Base-by-base conservation (phyloP, 2,113 vertebrate species). In the Alces alces region DNA sequence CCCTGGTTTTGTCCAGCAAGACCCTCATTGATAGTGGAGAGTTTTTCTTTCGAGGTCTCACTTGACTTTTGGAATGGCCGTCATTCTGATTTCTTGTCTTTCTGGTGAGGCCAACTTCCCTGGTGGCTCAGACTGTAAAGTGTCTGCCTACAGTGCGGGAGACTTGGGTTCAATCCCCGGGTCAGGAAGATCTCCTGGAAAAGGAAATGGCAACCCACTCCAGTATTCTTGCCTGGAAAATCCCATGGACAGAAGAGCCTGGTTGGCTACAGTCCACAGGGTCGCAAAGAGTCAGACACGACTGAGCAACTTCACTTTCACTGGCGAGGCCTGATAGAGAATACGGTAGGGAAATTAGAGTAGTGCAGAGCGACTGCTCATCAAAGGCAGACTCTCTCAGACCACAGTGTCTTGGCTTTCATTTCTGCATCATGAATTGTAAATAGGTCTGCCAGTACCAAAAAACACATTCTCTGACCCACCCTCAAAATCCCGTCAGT, bases 281-380 rank as follows among this genome's bases (percentile, higher is more conserved):
- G 10, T 23, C 0, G 19, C n/a, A 70, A 36, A 70, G 66, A 70
- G 19, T 12, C 8, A 0, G n/a, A 23, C 66, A 36, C 0, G 1
- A 70, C n/a, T 70, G n/a, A 36, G 66, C 66, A 23, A 23, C 19
- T 70, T 70, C 64, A 36, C n/a, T 36, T 70, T 70, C 66, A 36
- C 2, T 23, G 6, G 6, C 8, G 21, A 92, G 47, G 39, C 6
- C 7, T 2, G 3, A 8, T 7, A 36, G 39, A 43, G 52, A 80
- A 12, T 33, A 14, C 50, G 64, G 47, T 28, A 78, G 87, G n/a
- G 61, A 80, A 80, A 39, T 10, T 17, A 39, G 36, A 21, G 25
- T 15, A 10, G n/a, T 64, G 28, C 19, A 1, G 12, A 23, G 54
- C 23, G 91, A 12, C 30, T 45, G 52, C 33, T 96, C 15, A 5